Conservation (phyloP, 2,113 vertebrate species). For the Xiphorhynchus elegans region DNA sequence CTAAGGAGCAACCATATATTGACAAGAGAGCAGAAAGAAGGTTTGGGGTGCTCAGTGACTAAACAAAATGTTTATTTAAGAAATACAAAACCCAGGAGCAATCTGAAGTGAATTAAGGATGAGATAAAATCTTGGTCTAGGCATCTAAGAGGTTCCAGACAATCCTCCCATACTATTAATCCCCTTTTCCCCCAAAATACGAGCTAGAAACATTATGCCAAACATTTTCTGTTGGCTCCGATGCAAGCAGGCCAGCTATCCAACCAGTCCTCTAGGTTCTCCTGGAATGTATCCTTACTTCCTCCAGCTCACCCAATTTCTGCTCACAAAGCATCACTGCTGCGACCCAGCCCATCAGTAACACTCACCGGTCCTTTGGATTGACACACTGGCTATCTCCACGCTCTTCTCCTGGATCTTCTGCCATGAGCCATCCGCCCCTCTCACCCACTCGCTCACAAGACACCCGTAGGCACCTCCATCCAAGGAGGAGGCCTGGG, state of each 20-base stretch:
- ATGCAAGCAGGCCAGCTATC: background rate
- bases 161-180: background rate
- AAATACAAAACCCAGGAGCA: background rate
- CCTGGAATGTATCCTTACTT: background rate
- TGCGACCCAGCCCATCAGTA: background rate
- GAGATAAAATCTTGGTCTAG: background rate
- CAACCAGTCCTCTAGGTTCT: background rate
- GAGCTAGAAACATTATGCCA: background rate
- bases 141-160: background rate
- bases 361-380: conserved; percentile 85
- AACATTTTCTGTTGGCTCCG: background rate
- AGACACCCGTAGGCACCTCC: conserved; percentile 85
- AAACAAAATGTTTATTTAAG: background rate
- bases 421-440: conserved; percentile 80
- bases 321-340: background rate
- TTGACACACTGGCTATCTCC: conserved; percentile 79
- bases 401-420: conserved; percentile 85
- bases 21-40: background rate
- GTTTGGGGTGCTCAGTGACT: background rate
- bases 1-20: background rate
- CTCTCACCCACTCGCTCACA: conserved; percentile 86
- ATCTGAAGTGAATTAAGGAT: background rate
- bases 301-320: background rate
- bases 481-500: conserved; percentile 72
- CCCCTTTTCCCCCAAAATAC: background rate